Conservation (phyloP, 2,113 vertebrate genomes). For the Aplodontia rufa region DNA sequence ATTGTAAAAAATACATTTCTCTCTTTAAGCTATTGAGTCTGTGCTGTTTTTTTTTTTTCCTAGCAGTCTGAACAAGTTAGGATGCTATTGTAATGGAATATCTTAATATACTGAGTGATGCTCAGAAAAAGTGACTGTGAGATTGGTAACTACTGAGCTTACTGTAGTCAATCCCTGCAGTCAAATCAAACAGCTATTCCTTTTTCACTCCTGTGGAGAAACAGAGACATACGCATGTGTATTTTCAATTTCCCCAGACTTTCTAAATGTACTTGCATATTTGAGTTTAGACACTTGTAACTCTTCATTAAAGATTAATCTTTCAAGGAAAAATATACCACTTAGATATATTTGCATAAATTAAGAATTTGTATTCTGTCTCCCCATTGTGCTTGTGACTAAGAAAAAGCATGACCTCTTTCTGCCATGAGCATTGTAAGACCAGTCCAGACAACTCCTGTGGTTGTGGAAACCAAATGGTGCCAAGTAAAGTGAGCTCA, state of each 20-base stretch:
- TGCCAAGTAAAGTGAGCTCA: background rate
- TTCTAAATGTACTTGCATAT: background rate
- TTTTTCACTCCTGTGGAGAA: background rate
- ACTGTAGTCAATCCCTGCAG: background rate
- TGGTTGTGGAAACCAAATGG: conserved; percentile 5
- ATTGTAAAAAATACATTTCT: background rate
- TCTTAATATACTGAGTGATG: background rate
- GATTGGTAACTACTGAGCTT: background rate
- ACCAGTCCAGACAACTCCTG: background rate
- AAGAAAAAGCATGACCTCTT: background rate
- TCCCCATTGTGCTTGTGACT: background rate
- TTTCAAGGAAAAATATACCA: background rate
- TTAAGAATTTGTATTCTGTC: conserved; percentile 29
- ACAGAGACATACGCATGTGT: background rate
- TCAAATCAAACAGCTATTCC: background rate
- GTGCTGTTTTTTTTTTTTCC: background rate
- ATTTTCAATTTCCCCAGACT: conserved; percentile 9
- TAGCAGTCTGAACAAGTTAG: background rate
- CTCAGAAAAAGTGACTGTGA: background rate
- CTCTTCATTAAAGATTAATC: background rate
- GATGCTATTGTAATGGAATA: background rate
- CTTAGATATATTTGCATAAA: background rate
- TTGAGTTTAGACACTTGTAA: background rate
- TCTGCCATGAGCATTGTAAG: background rate
- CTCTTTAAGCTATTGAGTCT: background rate